Evolutionary conservation across 2,888 invertebrate species (phyloP), one percentile per base, ranked within the genome.

Genomic region (Gymnosoma rotundatum): DNA sequence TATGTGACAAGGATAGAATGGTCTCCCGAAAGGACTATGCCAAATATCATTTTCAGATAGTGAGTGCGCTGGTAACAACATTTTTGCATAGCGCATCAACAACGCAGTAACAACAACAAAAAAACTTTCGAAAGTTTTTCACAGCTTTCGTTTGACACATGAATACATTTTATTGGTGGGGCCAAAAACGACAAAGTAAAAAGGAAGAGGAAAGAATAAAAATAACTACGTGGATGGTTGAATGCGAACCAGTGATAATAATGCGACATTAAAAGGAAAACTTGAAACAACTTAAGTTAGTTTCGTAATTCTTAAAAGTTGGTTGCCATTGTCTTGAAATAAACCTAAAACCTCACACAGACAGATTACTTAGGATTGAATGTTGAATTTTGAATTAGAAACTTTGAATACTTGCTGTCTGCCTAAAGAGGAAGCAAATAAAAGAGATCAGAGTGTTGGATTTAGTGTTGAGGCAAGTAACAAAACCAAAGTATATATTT

Each of bases 321-420:
- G 60, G 38, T 38, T 61, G 54, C n/a, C 36, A 70, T 81, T 81
- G 81, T 81, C 75, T 75, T 76, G 60, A 56, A 69, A 74, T 74
- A 64, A 81, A 67, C 61, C 48, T 12, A 58, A 84, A 84, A 81
- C 74, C 80, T 63, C 78, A 83, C 48, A 63, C 84, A 81, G 78
- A 81, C 84, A 81, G 74, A 84, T 81, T 81, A 84, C 74, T 74
- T 70, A 56, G 74, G 84, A 84, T 78, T 81, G 80, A 80, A 70
- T 74, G 80, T 81, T 73, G 78, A 66, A 50, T 72, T 66, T 79
- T 60, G 73, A 73, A 60, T 52, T 52, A 5, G 2, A 32, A 32
- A 6, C 32, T 32, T 32, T 72, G 72, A 73, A 60, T 50, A 52
- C 25, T 32, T 32, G 32, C 32, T 32, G 32, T 6, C 32, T 69